phyloP scores from a whole-genome alignment of 2,888 invertebrate species.

The Acanthosepion lycidas region DNA sequence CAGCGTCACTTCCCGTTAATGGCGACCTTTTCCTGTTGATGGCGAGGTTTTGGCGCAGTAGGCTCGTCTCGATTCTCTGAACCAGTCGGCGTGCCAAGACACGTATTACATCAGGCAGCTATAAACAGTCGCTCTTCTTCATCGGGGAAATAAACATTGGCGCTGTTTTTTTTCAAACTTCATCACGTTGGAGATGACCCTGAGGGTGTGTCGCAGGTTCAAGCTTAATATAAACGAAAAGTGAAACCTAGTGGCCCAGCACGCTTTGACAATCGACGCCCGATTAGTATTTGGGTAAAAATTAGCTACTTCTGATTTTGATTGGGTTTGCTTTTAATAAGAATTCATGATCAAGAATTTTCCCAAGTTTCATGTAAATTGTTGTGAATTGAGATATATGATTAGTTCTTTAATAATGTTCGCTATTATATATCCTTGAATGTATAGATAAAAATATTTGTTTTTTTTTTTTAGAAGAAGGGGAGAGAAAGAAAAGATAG shows the following conservation, averaged over 20 bases:
- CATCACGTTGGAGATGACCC: background rate
- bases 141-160: slow-evolving; percentile 7
- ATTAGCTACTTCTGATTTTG: too few species aligned
- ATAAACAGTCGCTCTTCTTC: background rate
- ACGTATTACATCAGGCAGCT: background rate
- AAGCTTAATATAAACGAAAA: background rate
- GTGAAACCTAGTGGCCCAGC: background rate
- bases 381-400: too few species aligned
- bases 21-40: background rate
- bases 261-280: too few species aligned
- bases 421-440: too few species aligned
- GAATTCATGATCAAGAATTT: too few species aligned
- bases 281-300: too few species aligned
- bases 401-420: too few species aligned
- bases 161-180: background rate
- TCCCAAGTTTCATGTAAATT: too few species aligned
- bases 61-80: background rate
- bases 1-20: background rate
- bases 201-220: background rate
- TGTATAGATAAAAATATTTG: too few species aligned
- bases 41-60: background rate
- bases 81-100: background rate
- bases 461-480: too few species aligned
- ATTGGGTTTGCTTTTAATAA: too few species aligned
- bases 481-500: too few species aligned